Conservation (phyloP, 2,113 vertebrate species). For the Salvelinus fontinalis region DNA sequence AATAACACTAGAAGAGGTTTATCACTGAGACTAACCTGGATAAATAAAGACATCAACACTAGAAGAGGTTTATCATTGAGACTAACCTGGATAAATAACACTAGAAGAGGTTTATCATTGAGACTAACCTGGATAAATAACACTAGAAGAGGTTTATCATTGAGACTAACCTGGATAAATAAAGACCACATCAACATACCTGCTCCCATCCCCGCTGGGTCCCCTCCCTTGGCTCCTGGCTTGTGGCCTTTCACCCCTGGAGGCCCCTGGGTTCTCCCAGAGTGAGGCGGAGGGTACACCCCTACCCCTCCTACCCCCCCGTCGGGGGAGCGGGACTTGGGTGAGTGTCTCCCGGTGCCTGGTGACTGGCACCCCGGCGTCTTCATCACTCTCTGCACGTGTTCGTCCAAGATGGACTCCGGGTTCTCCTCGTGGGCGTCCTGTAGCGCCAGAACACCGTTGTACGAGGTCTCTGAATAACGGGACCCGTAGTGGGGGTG, state of each 20-base stretch:
- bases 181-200: background rate
- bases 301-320: slow-evolving; percentile 65
- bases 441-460: slow-evolving; percentile 77
- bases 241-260: slow-evolving; percentile 57
- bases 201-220: background rate
- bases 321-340: slow-evolving; percentile 85
- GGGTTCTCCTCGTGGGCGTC: slow-evolving; percentile 89
- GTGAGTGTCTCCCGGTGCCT: slow-evolving; percentile 82
- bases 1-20: too few species aligned
- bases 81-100: too few species aligned
- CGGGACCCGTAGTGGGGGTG: slow-evolving; percentile 82
- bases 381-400: slow-evolving; percentile 90
- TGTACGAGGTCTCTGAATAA: slow-evolving; percentile 80
- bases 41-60: too few species aligned
- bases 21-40: too few species aligned
- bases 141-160: too few species aligned
- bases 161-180: too few species aligned
- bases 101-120: too few species aligned
- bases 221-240: slow-evolving; percentile 52
- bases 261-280: slow-evolving; percentile 66
- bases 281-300: slow-evolving; percentile 44
- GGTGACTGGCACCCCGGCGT: slow-evolving; percentile 92
- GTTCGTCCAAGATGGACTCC: slow-evolving; percentile 90
- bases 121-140: too few species aligned
- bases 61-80: too few species aligned